A percentile compares a stretch with the other conserved stretches of the same genome.
Conservation (phyloP, 2,888 invertebrate species). For the Troides aeacus region DNA sequence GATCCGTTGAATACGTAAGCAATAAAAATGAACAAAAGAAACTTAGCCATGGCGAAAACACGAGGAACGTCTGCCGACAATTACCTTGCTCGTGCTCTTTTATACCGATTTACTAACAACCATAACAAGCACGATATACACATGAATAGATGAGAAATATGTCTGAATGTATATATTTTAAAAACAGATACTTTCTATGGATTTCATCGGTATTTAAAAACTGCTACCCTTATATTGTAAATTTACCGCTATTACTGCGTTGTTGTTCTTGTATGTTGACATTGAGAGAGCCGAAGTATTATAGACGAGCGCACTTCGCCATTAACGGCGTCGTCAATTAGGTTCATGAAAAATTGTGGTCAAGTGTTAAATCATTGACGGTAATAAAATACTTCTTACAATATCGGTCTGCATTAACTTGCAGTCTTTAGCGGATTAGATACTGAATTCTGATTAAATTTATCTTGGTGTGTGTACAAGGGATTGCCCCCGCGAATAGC, state of each 20-base stretch:
- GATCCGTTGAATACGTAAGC: slow-evolving; percentile 11
- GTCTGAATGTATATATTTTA: neutral
- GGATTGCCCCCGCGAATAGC: neutral
- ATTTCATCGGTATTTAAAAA: neutral
- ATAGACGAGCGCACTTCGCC: neutral
- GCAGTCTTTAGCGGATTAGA: neutral
- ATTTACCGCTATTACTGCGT: no score
- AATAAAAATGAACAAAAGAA: slow-evolving; percentile 12
- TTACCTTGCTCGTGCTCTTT: slow-evolving; percentile 18
- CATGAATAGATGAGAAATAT: neutral
- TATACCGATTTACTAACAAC: slow-evolving; percentile 20
- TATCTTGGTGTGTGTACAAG: neutral
- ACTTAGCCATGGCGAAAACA: slow-evolving; percentile 21
- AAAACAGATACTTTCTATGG: neutral
- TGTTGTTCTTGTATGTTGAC: no score
- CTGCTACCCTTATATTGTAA: no score
- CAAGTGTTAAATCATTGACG: no score
- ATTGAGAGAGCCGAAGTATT: neutral
- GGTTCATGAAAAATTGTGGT: no score
- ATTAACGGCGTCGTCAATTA: no score
- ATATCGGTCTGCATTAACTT: neutral
- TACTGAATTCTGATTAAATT: neutral
- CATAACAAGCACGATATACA: slow-evolving; percentile 1
- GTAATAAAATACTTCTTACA: no score
- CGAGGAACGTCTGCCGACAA: slow-evolving; percentile 18